Base-by-base conservation (phyloP, 2,797 vertebrate genomes). In the Chelonia mydas region DNA sequence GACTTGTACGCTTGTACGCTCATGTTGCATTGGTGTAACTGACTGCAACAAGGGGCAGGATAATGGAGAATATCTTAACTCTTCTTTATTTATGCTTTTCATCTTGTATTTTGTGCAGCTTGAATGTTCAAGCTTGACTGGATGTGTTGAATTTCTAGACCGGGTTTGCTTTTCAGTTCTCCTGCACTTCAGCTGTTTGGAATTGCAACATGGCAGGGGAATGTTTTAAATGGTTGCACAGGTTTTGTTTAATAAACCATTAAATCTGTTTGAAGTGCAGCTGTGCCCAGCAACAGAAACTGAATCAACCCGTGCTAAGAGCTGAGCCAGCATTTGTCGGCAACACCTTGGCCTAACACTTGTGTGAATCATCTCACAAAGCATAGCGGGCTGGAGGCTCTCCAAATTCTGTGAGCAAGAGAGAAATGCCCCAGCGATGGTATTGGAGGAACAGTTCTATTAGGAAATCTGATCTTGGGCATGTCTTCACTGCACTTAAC, bases 281-380 rank as follows among this genome's bases (percentile, higher is more conserved):
- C 80, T 13, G 27, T 1, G 77, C 82, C 16, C 5, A 4, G 12
- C 33, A n/a, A 25, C 54, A 0, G 23, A 5, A 72, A 72, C 27
- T 0, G 10, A 37, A 1, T 0, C 2, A 0, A 0, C 7, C 50
- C 0, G 45, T 1, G 28, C 72, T 0, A 0, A 13, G 53, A 33
- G 37, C 0, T 7, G n/a, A 41, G 25, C 77, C 1, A 1, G 15
- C 3, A 1, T 77, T 49, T 23, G 41, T 13, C 49, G 1, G 79
- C 37, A 11, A 2, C 41, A 1, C 76, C 86, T 0, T 5, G 1
- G 11, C 25, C 5, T 31, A 1, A 21, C 1, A 4, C 31, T 37
- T 5, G 2, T 37, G 7, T 27, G 51, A 81, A 27, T 53, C 41
- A 12, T 31, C 11, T 54, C n/a, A 8, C 19, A 9, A 41, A 81